These are phyloP conservation scores for Puma concolor DNA, from an alignment of 2,113 vertebrate genomes.

Conservation along the genomic window DNA sequence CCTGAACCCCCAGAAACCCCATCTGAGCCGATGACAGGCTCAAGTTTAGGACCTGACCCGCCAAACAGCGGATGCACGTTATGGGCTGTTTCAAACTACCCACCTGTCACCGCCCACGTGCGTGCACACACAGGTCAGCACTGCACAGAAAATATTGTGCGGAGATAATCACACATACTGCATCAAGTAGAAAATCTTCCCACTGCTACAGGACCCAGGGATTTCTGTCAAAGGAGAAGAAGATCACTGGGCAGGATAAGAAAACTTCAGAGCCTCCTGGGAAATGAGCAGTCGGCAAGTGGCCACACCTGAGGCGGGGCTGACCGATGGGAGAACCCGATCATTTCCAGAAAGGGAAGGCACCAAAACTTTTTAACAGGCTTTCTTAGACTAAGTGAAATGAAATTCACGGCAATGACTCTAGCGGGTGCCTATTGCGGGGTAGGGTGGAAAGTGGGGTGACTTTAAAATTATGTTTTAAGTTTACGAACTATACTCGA, in stretches of 20 bases:
- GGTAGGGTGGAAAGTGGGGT: not conserved
- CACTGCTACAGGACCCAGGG: not conserved
- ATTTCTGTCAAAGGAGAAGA: not conserved
- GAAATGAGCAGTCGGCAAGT: not conserved
- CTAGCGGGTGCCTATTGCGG: not conserved
- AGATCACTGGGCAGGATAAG: not conserved
- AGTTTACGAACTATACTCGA: not conserved
- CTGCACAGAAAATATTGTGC: rapidly evolving
- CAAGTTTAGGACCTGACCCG: too few species aligned
- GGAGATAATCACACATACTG: not conserved
- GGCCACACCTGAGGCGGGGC: not conserved
- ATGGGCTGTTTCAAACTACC: not conserved
- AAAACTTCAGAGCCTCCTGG: not conserved
- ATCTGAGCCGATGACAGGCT: too few species aligned
- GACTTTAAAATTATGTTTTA: not conserved
- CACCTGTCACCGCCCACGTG: not conserved
- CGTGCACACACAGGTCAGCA: not conserved
- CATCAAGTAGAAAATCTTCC: not conserved
- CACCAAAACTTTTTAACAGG: too few species aligned
- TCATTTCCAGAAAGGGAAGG: not conserved
- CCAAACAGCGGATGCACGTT: not conserved
- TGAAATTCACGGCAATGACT: not conserved
- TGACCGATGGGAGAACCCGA: rapidly evolving
- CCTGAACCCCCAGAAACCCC: not conserved
- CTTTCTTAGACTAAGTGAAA: not conserved